Base-by-base conservation (phyloP, 2,113 vertebrate genomes). In the Varanus komodoensis region DNA sequence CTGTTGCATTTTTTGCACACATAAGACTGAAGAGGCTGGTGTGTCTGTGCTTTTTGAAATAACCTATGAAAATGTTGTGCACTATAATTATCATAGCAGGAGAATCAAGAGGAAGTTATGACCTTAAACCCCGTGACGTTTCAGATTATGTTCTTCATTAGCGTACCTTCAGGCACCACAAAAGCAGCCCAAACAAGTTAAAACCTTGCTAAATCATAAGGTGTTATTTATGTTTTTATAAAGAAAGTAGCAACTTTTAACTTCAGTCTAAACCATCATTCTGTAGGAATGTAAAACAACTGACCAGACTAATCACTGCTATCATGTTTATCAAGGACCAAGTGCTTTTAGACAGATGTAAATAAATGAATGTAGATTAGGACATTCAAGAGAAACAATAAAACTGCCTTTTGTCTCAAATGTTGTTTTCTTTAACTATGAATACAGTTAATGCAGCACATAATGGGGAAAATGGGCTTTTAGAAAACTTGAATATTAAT, bases 41-140 rank as follows among this genome's bases (percentile, higher is more conserved):
- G 91, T 79, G 48, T 95, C 94, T 96, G 91, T 96, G 94, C 80
- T n/a, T 3, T 83, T 95, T 95, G 94, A 92, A 96, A 94, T 88
- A 64, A 64, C 89, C 80, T 90, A 94, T 92, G 88, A 94, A 84
- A 95, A 92, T 15, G 34, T 8, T 38, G 94, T 90, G 82, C 88
- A 81, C 44, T 81, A 2, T 89, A 96, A 85, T 91, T 94, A 90
- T 52, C 69, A 87, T 89, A 92, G 85, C 52, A 91, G 91, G 95
- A 94, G 0, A 23, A 91, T 88, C 80, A 68, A 3, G n/a, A 71
- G 86, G 85, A 92, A 96, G 94, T 91, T 84, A 88, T 67, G 91
- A 94, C 91, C 86, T 87, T 93, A 84, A 93, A 87, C 74, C 74
- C 48, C 8, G 17, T 87, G 64, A 71, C 12, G 67, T 88, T 80